A percentile compares a stretch with the other conserved stretches of the same genome.
These are phyloP conservation scores for Alca torda DNA, from an alignment of 2,797 vertebrate species.

Conservation along the genomic window DNA sequence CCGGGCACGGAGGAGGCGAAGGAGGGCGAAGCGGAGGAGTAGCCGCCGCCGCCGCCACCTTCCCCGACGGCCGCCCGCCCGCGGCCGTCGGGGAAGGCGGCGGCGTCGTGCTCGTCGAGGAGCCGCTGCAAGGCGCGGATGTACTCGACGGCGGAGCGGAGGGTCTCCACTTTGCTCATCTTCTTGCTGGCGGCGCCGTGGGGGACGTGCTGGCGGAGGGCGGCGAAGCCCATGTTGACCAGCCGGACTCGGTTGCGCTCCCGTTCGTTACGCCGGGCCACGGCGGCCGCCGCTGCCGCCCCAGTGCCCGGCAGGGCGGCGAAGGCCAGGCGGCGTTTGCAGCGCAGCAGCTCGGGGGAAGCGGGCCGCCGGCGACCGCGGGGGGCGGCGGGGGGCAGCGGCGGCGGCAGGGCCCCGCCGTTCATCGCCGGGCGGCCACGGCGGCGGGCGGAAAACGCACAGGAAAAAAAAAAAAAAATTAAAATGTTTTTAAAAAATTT, in stretches of 20 bases:
- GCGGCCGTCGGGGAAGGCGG: slow-evolving; percentile 77
- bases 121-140: slow-evolving; percentile 92
- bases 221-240: slow-evolving; percentile 97
- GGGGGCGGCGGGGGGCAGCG: background rate
- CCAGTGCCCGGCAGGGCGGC: slow-evolving; percentile 80
- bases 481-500: no score
- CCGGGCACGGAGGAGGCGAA: slow-evolving; percentile 85
- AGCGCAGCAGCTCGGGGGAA: slow-evolving; percentile 90
- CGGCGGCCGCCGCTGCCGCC: slow-evolving; percentile 85
- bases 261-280: slow-evolving; percentile 91
- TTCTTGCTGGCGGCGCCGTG: slow-evolving; percentile 94
- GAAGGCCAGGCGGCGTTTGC: slow-evolving; percentile 86
- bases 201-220: slow-evolving; percentile 92
- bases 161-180: slow-evolving; percentile 98
- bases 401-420: background rate
- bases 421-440: slow-evolving; percentile 51
- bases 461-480: background rate
- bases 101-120: slow-evolving; percentile 88
- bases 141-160: slow-evolving; percentile 94
- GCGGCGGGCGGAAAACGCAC: background rate
- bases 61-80: slow-evolving; percentile 71
- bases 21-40: slow-evolving; percentile 80
- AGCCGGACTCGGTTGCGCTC: slow-evolving; percentile 94
- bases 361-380: background rate
- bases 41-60: slow-evolving; percentile 71